Evolutionary conservation across 2,113 vertebrate genomes (phyloP).

Genomic region (Leucopsar rothschildi): DNA sequence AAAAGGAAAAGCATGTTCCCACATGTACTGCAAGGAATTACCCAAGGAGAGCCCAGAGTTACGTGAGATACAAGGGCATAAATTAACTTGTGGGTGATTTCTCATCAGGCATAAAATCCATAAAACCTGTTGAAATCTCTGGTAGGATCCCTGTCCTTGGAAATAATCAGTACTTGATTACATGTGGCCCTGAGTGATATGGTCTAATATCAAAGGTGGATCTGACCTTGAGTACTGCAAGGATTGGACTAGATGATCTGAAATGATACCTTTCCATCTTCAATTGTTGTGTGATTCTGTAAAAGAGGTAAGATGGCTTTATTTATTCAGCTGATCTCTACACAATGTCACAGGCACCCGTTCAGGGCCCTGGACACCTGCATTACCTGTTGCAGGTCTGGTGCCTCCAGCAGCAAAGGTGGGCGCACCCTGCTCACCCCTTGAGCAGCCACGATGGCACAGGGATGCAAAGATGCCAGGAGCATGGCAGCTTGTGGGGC

Average conservation of each 20-base stretch:
- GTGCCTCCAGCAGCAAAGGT: neutral
- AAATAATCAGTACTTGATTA: neutral
- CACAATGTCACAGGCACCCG: neutral
- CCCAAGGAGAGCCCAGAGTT: neutral
- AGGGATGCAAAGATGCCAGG: neutral
- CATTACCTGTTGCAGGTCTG: neutral
- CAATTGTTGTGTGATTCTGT: neutral
- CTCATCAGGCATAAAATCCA: neutral
- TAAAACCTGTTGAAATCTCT: neutral
- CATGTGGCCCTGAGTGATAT: neutral
- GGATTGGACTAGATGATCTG: neutral
- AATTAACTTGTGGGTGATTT: neutral
- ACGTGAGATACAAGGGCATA: neutral
- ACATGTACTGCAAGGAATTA: neutral
- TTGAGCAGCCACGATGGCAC: fast-evolving
- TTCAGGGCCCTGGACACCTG: neutral
- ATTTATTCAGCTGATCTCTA: neutral
- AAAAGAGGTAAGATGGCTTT: neutral
- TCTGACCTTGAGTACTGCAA: neutral
- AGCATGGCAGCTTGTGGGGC: neutral
- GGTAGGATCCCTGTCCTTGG: neutral
- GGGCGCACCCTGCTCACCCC: neutral
- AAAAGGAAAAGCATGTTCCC: neutral
- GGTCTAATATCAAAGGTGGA: neutral
- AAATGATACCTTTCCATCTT: neutral